Evolutionary conservation across 2,113 vertebrate genomes (phyloP), one percentile per base, ranked within the genome.

Genomic region (Oxyruncus cristatus): DNA sequence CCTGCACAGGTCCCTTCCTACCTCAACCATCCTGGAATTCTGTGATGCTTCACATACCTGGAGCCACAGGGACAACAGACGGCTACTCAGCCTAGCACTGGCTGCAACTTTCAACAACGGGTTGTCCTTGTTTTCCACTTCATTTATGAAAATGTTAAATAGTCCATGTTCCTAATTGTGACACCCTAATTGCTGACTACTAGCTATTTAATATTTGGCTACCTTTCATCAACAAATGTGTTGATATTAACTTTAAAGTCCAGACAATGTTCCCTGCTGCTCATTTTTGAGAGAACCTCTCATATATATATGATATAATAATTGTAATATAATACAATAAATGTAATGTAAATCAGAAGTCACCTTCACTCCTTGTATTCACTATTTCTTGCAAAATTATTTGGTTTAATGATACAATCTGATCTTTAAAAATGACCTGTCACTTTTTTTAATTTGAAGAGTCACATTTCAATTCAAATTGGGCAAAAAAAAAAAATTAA

Each of bases 11-110:
- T 67, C 3, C 32, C 19, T 78, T 74, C n/a, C 70, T 78, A 16
- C 10, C 21, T 74, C 50, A 50, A 2, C 32, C 44, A 32, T 72
- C 30, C 66, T 46, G 47, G 28, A 39, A 53, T 79, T 75, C 37
- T 49, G 73, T 20, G 62, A 59, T 28, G 84, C 24, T 68, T 85
- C 73, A 55, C 32, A 44, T 0, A 8, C 8, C 37, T 67, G 50
- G 77, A 66, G 70, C 49, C 49, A 42, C 32, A 66, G 14, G 22
- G 56, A 55, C 18, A 33, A 52, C 71, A 56, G 28, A 56, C 4
- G 0, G 2, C 42, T 65, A 41, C 3, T 74, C 68, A 80, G 27
- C 10, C 37, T 4, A 76, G 66, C 0, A 0, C 27, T 67, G 42
- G 13, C 44, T 75, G 53, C 49, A 85, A 2, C 56, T 52, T 44